phyloP scores from a whole-genome alignment of 2,888 invertebrate genomes.

The Pachymerium ferrugineum region DNA sequence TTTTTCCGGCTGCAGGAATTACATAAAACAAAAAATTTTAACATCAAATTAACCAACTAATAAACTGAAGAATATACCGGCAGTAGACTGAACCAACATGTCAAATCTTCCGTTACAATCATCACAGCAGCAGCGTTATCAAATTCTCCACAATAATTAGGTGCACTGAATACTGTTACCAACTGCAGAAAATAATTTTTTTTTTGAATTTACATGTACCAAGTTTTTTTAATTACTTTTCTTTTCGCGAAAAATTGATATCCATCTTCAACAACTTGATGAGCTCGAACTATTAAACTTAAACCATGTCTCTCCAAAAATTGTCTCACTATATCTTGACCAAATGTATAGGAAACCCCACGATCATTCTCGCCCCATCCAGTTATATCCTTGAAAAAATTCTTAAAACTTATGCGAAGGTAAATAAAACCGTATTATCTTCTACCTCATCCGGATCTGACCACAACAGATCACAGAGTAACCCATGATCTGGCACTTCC shows the following conservation, averaged over 20 bases:
- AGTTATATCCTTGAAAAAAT: slow-evolving; percentile 41
- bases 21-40: too few relatives aligned
- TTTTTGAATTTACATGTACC: too few relatives aligned
- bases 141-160: slow-evolving; percentile 56
- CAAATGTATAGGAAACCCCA: slow-evolving; percentile 55
- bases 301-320: slow-evolving; percentile 52
- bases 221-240: too few relatives aligned
- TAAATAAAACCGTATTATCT: too few relatives aligned
- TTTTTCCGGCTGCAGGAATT: too few relatives aligned
- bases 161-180: slow-evolving; percentile 55
- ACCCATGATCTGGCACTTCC: slow-evolving; percentile 46
- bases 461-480: slow-evolving; percentile 50
- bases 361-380: slow-evolving; percentile 55
- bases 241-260: slow-evolving; percentile 55
- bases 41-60: too few relatives aligned
- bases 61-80: slow-evolving; percentile 41
- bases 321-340: slow-evolving; percentile 53
- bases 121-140: slow-evolving; percentile 55
- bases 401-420: too few relatives aligned
- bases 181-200: too few relatives aligned
- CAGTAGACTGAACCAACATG: slow-evolving; percentile 52
- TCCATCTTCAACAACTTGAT: slow-evolving; percentile 56
- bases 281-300: slow-evolving; percentile 54
- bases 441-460: slow-evolving; percentile 48
- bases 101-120: slow-evolving; percentile 52